phyloP scores from a whole-genome alignment of 2,797 vertebrate species.

The Poliocrania exsul region DNA sequence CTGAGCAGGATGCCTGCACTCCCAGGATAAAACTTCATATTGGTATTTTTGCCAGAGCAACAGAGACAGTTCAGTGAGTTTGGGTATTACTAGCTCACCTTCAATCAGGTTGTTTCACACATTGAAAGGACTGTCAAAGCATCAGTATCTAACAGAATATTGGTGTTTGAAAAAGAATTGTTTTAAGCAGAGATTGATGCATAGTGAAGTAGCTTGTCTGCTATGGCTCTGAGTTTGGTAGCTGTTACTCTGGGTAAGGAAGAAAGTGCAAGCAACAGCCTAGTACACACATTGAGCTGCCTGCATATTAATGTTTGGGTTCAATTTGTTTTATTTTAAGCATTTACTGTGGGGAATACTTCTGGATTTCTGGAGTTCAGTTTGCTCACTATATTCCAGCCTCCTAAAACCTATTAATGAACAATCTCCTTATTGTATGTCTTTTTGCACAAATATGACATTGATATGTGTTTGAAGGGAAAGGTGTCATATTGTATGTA shows the following conservation, averaged over 20 bases:
- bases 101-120: background rate
- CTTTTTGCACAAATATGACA: background rate
- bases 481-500: background rate
- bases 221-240: background rate
- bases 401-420: background rate
- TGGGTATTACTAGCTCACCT: background rate
- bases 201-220: background rate
- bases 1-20: background rate
- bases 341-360: background rate
- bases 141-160: background rate
- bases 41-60: background rate
- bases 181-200: background rate
- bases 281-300: background rate
- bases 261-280: background rate
- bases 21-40: background rate
- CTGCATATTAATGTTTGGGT: background rate
- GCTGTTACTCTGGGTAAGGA: background rate
- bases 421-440: background rate
- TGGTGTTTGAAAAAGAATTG: background rate
- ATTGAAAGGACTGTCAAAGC: background rate
- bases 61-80: background rate
- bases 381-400: background rate
- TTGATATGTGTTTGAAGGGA: background rate
- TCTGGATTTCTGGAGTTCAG: background rate
- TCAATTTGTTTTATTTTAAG: background rate